Base-by-base conservation (phyloP, 2,888 invertebrate species). In the Listrodromus nycthemerus region DNA sequence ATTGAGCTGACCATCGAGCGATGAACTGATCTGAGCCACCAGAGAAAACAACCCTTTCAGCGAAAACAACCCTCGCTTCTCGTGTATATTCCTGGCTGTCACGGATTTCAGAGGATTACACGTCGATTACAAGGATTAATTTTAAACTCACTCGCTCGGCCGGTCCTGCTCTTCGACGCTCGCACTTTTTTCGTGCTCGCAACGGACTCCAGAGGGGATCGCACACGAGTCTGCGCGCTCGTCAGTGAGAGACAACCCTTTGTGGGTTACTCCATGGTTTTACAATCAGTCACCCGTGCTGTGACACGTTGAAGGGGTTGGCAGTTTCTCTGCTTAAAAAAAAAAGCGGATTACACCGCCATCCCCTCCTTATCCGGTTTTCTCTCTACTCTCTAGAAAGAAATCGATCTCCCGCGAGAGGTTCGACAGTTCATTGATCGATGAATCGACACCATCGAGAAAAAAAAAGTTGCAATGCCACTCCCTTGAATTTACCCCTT, bases 241-340 rank as follows among this genome's bases (percentile, higher is more conserved):
- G 58, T 19, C 79, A 50, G 70, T 19, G 52, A 52, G 76, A 50
- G 50, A 86, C 88, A 89, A 90, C 90, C 90, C 90, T 91, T 90
- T 92, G 92, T 89, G 92, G 93, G 91, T 89, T 88, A 92, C 92
- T 93, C 91, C 87, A 93, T 93, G 93, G 93, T 93, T 93, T 93
- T 90, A 91, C 93, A 92, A 93, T 93, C 93, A 92, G 91, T 93
- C 93, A 93, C 89, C 92, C 92, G 87, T 93, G 92, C 91, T 93
- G 88, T 92, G 92, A 93, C 92, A 92, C 89, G 87, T 83, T 87
- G 89, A 92, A 93, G 92, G 93, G 93, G 93, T 92, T 91, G 91
- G 84, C 85, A 86, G 52, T 82, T 84, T 82, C 74, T 83, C 87
- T 88, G 88, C 88, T 90, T 91, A 90, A 67, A 37, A 83, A 83